Conservation (phyloP, 2,113 vertebrate species). For the Chaetorhynchus papuensis region DNA sequence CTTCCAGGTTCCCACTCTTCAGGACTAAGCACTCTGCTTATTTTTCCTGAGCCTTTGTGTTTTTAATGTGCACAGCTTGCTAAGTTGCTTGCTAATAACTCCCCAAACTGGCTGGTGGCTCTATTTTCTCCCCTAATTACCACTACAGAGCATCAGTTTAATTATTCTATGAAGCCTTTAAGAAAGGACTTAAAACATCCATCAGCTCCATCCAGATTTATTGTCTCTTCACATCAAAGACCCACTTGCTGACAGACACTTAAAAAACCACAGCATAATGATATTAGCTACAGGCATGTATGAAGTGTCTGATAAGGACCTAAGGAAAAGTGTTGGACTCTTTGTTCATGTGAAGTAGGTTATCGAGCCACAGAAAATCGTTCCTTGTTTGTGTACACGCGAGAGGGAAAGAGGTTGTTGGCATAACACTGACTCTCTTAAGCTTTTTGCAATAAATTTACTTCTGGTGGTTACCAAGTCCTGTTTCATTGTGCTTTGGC, state of each 20-base stretch:
- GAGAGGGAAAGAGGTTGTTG: not conserved
- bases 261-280: not conserved
- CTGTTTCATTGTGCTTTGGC: not conserved
- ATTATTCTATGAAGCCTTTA: not conserved
- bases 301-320: not conserved
- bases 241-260: not conserved
- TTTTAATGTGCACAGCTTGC: not conserved
- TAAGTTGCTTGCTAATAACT: not conserved
- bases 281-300: not conserved
- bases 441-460: not conserved
- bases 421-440: not conserved
- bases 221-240: constrained; percentile 30
- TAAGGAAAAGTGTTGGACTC: not conserved
- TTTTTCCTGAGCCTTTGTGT: not conserved
- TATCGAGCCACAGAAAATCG: not conserved
- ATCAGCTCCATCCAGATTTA: not conserved
- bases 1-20: not conserved
- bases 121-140: constrained; percentile 1
- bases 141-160: constrained; percentile 38
- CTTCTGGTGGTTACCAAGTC: not conserved
- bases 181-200: not conserved
- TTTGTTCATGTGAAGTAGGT: not conserved
- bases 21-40: not conserved
- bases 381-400: not conserved
- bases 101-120: not conserved